A percentile compares a stretch with the other conserved stretches of the same genome.
Conservation (phyloP, 2,113 vertebrate genomes). For the Psammodynastes pulverulentus region DNA sequence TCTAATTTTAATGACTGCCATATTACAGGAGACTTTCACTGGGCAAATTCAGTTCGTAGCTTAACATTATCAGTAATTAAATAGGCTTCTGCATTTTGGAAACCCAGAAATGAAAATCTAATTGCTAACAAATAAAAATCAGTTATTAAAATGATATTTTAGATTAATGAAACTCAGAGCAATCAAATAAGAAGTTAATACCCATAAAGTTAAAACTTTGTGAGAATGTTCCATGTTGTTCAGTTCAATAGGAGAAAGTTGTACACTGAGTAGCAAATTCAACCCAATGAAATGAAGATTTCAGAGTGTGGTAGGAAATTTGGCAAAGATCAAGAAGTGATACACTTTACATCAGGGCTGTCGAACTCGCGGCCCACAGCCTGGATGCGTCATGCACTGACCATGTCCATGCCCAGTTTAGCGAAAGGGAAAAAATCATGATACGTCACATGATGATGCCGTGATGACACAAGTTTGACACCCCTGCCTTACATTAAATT, state of each 20-base stretch:
- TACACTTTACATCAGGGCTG: neutral
- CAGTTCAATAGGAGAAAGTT: neutral
- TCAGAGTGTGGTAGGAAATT: neutral
- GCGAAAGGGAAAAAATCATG: too few species aligned
- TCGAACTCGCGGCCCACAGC: too few species aligned
- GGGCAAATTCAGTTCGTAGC: neutral
- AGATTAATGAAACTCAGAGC: neutral
- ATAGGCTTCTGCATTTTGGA: neutral
- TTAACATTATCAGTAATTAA: neutral
- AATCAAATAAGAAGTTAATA: neutral
- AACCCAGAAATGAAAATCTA: neutral
- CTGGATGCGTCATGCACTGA: too few species aligned
- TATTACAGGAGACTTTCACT: neutral
- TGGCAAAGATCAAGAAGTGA: neutral
- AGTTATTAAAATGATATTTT: neutral
- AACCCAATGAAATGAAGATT: neutral
- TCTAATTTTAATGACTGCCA: neutral
- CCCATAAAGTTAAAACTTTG: neutral
- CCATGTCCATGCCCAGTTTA: too few species aligned
- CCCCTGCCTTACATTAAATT: neutral
- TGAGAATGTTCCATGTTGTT: neutral
- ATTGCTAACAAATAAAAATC: neutral
- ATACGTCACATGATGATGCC: too few species aligned
- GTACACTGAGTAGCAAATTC: neutral
- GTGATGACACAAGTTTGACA: too few species aligned